Conservation (phyloP, 2,113 vertebrate species). For the Bambusicola thoracicus region DNA sequence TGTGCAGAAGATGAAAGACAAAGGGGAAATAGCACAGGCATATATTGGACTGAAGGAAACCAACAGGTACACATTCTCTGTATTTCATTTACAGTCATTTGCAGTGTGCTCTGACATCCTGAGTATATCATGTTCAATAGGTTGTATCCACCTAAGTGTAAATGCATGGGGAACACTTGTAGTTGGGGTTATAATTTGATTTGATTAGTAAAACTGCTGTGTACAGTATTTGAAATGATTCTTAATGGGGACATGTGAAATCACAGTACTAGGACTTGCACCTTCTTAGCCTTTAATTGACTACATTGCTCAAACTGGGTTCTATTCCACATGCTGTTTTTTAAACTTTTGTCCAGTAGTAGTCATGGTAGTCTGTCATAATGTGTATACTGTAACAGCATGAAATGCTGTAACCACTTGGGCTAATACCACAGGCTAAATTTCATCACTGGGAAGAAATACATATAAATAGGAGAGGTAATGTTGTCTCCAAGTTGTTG, state of each 20-base stretch:
- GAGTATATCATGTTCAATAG: accelerated
- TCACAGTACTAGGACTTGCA: background rate
- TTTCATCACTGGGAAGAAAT: background rate
- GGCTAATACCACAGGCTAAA: background rate
- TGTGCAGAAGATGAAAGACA: slow-evolving; percentile 95
- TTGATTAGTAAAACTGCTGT: background rate
- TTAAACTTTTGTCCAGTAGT: background rate
- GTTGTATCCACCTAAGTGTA: background rate
- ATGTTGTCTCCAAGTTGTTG: background rate
- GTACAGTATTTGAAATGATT: background rate
- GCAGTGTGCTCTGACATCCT: background rate
- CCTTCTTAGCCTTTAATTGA: background rate
- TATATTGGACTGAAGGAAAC: slow-evolving; percentile 97
- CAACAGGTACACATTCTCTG: slow-evolving; percentile 84
- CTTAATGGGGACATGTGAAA: background rate
- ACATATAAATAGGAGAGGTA: background rate
- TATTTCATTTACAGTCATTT: background rate
- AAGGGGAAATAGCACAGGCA: slow-evolving; percentile 94
- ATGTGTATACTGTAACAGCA: background rate
- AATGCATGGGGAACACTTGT: background rate
- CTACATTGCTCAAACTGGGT: background rate
- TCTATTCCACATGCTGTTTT: background rate
- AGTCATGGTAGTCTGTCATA: background rate
- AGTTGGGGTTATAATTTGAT: background rate
- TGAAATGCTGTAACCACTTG: background rate